Base-by-base conservation (phyloP, 2,113 vertebrate genomes). In the Siphamia tubifer region DNA sequence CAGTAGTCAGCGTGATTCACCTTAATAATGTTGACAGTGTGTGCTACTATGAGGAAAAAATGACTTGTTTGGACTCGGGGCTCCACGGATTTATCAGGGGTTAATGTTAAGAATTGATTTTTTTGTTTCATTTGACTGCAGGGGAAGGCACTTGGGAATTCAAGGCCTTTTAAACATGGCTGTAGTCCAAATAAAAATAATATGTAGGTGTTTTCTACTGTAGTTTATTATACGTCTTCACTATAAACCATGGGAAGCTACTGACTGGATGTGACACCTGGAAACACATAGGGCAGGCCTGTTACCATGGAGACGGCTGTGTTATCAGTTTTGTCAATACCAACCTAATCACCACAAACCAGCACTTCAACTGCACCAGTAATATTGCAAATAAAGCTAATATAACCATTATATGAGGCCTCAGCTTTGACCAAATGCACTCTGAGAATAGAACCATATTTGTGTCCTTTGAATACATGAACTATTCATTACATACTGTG, bases 61-160 rank as follows among this genome's bases (percentile, higher is more conserved):
- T 51, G 62, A 57, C 47, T 66, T 64, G 52, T 62, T 43, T 20
- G 58, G 62, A 60, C 52, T 58, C 20, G 8, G 25, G 17, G 42
- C 35, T 73, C 31, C 40, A 39, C 3, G 4, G 68, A 67, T 83
- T 81, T 67, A 68, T 68, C 51, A 61, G 52, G 66, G 56, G 55
- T 80, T 79, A 83, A 76, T 75, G 45, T 68, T 68, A 58, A 36
- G 45, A 42, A 85, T 83, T 74, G 74, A 89, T 87, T 80, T 84
- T 84, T 48, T 72, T 84, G 72, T 65, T 77, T 77, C 53, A 42
- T 83, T 63, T 57, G 53, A 79, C 49, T 67, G 52, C 36, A 28
- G 55, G 53, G 54, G 53, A 62, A 27, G 57, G 64, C 75, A 27
- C 40, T n/a, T 36, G 56, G 74, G 67, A 79, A 57, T 43, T 43